Conservation (phyloP, 2,113 vertebrate genomes). For the Penelope pileata region DNA sequence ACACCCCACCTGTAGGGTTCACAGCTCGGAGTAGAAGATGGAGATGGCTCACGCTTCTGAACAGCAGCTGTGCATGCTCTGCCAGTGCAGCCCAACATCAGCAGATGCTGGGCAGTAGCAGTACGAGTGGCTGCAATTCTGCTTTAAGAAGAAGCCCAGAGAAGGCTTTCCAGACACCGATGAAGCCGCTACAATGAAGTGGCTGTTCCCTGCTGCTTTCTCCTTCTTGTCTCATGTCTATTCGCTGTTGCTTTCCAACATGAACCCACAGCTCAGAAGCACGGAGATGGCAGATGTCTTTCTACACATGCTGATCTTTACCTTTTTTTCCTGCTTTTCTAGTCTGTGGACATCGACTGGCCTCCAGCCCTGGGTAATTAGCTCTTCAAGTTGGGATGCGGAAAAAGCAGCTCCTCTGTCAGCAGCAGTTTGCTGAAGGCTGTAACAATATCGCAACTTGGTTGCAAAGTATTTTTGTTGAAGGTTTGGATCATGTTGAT, state of each 20-base stretch:
- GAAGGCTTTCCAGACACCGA: not conserved
- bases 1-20: not conserved
- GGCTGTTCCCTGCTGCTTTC: not conserved
- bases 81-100: not conserved
- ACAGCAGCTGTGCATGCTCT: not conserved
- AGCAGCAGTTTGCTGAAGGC: not conserved
- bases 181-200: not conserved
- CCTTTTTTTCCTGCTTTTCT: not conserved
- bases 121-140: not conserved
- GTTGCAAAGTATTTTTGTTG: conserved; percentile 11
- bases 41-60: not conserved
- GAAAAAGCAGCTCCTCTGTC: not conserved
- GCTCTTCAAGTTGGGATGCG: not conserved
- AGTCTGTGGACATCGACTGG: conserved; percentile 99
- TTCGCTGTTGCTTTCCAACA: not conserved
- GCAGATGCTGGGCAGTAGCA: not conserved
- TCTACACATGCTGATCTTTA: not conserved
- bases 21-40: not conserved
- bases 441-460: not conserved
- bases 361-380: conserved; percentile 88
- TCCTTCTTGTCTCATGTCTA: not conserved
- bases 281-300: not conserved
- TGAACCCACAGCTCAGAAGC: not conserved
- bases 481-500: conserved; percentile 76
- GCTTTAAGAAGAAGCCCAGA: not conserved